Evolutionary conservation across 2,113 vertebrate species (phyloP).

Genomic region (Elgaria multicarinata): DNA sequence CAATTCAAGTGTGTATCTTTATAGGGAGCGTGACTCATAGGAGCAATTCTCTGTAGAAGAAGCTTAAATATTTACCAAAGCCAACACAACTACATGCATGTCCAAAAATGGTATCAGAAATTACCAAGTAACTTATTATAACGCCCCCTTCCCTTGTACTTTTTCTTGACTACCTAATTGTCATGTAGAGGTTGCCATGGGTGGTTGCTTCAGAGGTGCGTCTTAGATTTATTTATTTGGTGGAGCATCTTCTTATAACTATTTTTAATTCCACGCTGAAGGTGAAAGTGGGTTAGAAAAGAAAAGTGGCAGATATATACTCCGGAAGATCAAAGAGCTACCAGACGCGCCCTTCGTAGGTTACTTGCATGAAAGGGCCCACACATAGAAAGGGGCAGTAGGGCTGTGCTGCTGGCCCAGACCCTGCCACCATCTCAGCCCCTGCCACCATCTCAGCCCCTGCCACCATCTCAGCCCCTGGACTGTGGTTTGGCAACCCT

Average conservation of each 20-base stretch:
- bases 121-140: neutral
- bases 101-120: neutral
- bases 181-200: rapidly evolving
- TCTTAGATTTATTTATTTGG: rapidly evolving
- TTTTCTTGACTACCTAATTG: neutral
- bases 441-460: too few relatives aligned
- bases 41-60: too few relatives aligned
- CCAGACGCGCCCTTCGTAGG: too few relatives aligned
- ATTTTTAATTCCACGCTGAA: neutral
- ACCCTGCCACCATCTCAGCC: too few relatives aligned
- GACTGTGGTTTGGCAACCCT: too few relatives aligned
- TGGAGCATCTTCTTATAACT: rapidly evolving
- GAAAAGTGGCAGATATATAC: neutral
- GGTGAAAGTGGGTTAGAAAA: neutral
- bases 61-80: constrained; percentile 9
- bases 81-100: too few relatives aligned
- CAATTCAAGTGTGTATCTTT: neutral
- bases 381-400: too few relatives aligned
- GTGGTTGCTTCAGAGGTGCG: rapidly evolving
- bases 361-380: too few relatives aligned
- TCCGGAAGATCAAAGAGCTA: too few relatives aligned
- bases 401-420: too few relatives aligned
- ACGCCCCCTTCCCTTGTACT: neutral
- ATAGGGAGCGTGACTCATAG: neutral
- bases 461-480: too few relatives aligned